These are phyloP conservation scores for Seladonia tumulorum DNA, from an alignment of 2,888 invertebrate species.

Conservation along the genomic window DNA sequence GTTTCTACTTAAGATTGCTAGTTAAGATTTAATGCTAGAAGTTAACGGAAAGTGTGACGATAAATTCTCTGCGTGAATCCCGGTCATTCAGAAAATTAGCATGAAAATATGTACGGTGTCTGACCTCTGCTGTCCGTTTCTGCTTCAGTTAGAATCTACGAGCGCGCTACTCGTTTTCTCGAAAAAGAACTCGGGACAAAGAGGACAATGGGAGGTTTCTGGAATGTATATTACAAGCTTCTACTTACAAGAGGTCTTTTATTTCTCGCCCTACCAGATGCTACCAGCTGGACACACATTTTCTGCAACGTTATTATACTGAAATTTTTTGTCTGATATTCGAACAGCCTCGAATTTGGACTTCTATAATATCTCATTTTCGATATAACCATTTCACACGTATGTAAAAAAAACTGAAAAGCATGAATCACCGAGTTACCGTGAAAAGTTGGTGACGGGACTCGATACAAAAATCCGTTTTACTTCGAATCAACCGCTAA, in stretches of 20 bases:
- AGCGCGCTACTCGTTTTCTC: neutral
- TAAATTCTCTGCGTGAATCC: neutral
- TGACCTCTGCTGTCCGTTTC: neutral
- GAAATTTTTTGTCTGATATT: neutral
- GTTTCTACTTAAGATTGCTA: neutral
- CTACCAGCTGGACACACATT: neutral
- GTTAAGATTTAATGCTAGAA: neutral
- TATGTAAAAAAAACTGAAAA: neutral
- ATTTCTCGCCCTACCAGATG: neutral
- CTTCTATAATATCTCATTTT: neutral
- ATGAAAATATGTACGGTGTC: neutral
- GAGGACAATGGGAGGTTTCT: neutral
- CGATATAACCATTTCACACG: neutral
- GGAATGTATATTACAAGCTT: neutral
- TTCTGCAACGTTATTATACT: neutral
- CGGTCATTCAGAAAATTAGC: neutral
- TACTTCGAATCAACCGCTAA: neutral
- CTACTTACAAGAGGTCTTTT: neutral
- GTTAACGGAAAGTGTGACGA: neutral
- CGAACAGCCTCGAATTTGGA: neutral
- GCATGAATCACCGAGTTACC: neutral
- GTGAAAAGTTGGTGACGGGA: neutral
- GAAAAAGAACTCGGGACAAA: neutral
- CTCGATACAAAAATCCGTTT: neutral
- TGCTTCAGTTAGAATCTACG: neutral